Conservation (phyloP, 2,888 invertebrate species). For the Spodoptera littoralis region DNA sequence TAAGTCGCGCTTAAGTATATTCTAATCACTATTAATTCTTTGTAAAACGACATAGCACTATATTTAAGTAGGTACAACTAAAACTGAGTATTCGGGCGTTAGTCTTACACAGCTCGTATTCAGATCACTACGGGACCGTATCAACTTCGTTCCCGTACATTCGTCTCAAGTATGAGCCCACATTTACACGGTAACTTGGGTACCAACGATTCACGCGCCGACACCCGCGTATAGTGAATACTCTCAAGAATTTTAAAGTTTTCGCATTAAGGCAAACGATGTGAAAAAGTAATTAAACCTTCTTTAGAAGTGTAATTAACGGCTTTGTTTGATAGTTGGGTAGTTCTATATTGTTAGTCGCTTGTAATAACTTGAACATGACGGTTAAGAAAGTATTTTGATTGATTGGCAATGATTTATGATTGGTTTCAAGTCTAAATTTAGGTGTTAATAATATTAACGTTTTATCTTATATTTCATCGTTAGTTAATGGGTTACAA, state of each 20-base stretch:
- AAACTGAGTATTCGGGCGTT: no score
- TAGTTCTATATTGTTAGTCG: constrained; percentile 14
- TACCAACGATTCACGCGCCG: constrained; percentile 74
- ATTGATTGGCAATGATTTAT: no score
- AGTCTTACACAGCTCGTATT: no score
- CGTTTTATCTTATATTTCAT: no score
- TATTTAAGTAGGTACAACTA: no score
- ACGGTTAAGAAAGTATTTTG: background rate
- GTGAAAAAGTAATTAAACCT: constrained; percentile 65
- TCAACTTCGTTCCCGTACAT: constrained; percentile 56
- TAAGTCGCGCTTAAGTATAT: no score
- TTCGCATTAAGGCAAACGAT: constrained; percentile 74
- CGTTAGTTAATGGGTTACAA: no score
- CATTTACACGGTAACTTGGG: constrained; percentile 81
- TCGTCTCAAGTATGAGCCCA: constrained; percentile 66
- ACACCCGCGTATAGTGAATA: constrained; percentile 59
- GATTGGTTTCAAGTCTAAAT: no score
- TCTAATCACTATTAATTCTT: no score
- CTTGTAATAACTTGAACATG: background rate
- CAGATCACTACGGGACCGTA: constrained; percentile 7
- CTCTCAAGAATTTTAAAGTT: constrained; percentile 78
- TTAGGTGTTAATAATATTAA: no score
- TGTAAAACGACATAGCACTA: no score
- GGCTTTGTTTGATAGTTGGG: constrained; percentile 48
- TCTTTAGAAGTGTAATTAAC: constrained; percentile 52